Evolutionary conservation across 2,888 invertebrate species (phyloP).

Genomic region (Nymphalis urticae): DNA sequence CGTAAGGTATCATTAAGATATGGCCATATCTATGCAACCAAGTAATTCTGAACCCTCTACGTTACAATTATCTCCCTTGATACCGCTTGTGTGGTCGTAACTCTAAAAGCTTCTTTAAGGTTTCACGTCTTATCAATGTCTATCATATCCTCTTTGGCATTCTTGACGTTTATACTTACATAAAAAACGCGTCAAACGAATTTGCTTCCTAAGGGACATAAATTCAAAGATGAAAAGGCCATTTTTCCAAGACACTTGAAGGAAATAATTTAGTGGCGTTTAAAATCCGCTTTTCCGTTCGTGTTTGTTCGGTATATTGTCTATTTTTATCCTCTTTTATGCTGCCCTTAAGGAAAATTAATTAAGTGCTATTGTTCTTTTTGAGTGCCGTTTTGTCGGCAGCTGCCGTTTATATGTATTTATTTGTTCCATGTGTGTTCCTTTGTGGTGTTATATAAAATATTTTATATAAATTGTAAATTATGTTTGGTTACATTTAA

Average conservation of each 20-base stretch:
- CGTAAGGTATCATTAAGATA: too few species aligned
- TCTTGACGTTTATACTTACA: slow-evolving; percentile 49
- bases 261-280: slow-evolving; percentile 52
- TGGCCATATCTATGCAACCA: background rate
- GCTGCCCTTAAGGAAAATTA: slow-evolving; percentile 68
- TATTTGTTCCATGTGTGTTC: background rate
- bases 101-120: background rate
- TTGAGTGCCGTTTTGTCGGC: slow-evolving; percentile 53
- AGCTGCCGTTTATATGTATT: background rate
- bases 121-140: slow-evolving; percentile 1
- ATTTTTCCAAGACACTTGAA: slow-evolving; percentile 38
- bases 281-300: slow-evolving; percentile 60
- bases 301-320: slow-evolving; percentile 56
- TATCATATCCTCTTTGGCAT: slow-evolving; percentile 42
- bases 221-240: slow-evolving; percentile 33
- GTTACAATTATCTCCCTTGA: background rate
- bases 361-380: slow-evolving; percentile 69
- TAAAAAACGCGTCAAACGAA: slow-evolving; percentile 24
- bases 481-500: too few species aligned
- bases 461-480: too few species aligned
- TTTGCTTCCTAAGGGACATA: slow-evolving; percentile 28
- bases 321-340: slow-evolving; percentile 58
- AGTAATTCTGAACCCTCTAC: background rate
- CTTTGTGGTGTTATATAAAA: background rate
- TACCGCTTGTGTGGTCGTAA: background rate